A percentile compares a stretch with the other conserved stretches of the same genome.
Conservation (phyloP, 92 coral and sea anemone species). For the Porites cylindrica region DNA sequence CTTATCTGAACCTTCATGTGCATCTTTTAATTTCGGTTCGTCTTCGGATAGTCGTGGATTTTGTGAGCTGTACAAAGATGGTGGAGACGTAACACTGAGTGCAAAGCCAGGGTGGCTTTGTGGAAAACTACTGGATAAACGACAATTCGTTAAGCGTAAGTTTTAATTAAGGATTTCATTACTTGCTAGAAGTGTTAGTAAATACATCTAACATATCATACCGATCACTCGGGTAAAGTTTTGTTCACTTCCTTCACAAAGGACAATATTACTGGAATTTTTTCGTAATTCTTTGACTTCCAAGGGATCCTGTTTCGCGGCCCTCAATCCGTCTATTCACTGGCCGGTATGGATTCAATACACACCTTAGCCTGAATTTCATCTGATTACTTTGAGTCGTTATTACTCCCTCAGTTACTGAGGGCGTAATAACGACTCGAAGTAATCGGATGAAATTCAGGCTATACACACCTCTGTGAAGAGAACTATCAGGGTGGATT, state of each 20-base stretch:
- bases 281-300: too few species aligned
- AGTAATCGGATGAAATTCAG: too few species aligned
- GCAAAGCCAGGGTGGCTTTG: conserved; percentile 58
- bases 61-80: conserved; percentile 59
- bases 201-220: neutral
- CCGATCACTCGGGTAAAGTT: neutral
- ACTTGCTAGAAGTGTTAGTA: neutral
- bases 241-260: neutral
- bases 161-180: neutral
- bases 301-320: too few species aligned
- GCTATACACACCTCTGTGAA: too few species aligned
- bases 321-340: too few species aligned
- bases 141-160: conserved; percentile 43
- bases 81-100: conserved; percentile 6
- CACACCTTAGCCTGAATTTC: too few species aligned
- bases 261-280: too few species aligned
- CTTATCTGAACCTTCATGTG: conserved; percentile 51
- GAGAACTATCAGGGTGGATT: too few species aligned
- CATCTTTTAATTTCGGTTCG: conserved; percentile 69
- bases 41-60: conserved; percentile 19
- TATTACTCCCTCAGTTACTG: too few species aligned
- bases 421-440: too few species aligned
- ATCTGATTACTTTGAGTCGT: too few species aligned
- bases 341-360: too few species aligned
- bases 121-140: conserved; percentile 36